phyloP scores from a whole-genome alignment of 1,140 invertebrate genomes.

The Leptonema lineaticorne region DNA sequence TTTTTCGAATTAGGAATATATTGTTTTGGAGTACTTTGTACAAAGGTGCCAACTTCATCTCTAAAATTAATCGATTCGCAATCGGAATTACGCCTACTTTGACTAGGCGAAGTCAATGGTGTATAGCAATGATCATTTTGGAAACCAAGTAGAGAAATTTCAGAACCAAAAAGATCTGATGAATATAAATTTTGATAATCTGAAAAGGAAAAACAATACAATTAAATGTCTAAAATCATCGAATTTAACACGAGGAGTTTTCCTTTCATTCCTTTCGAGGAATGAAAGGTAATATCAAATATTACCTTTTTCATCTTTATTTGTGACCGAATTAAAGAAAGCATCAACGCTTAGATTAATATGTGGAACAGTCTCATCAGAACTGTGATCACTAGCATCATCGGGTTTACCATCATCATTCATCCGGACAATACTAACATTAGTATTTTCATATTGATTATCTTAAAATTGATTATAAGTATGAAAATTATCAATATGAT shows the following conservation, averaged over 20 bases:
- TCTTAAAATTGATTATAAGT: constrained; percentile 22
- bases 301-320: constrained; percentile 26
- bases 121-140: constrained; percentile 70
- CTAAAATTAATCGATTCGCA: not conserved
- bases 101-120: constrained; percentile 59
- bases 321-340: constrained; percentile 27
- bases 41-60: constrained; percentile 11
- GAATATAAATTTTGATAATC: constrained; percentile 56
- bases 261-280: not conserved
- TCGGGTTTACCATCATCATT: constrained; percentile 36
- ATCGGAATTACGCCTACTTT: constrained; percentile 46
- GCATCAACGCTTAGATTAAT: constrained; percentile 37
- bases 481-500: not conserved
- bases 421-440: constrained; percentile 52
- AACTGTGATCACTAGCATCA: constrained; percentile 36
- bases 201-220: constrained; percentile 40
- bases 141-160: constrained; percentile 56
- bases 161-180: constrained; percentile 50
- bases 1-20: constrained; percentile 52
- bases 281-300: not conserved
- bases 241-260: not conserved
- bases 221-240: not conserved
- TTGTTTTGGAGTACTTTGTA: constrained; percentile 40
- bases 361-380: constrained; percentile 33
- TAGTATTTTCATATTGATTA: constrained; percentile 39